phyloP scores from a whole-genome alignment of 1,140 invertebrate genomes.

The Pseudomyrmex gracilis region DNA sequence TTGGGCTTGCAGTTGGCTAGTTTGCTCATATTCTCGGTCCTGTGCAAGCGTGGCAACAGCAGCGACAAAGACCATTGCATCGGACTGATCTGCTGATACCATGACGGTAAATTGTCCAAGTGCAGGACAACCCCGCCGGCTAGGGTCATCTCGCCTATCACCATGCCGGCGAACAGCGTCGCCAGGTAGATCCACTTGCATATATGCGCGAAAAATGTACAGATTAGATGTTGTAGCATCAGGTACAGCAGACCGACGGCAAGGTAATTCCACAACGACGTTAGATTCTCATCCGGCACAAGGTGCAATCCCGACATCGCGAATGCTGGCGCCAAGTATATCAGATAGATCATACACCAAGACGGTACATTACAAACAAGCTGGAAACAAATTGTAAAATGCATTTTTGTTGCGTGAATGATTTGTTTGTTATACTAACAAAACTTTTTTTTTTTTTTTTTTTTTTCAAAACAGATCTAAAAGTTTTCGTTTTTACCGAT shows the following conservation, averaged over 20 bases:
- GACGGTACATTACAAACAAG: constrained; percentile 87
- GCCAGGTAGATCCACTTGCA: constrained; percentile 87
- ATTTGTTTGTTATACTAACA: neutral
- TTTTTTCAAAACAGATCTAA: neutral
- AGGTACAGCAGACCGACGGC: constrained; percentile 91
- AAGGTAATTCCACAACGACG: constrained; percentile 81
- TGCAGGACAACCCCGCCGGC: constrained; percentile 91
- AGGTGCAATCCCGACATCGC: constrained; percentile 93
- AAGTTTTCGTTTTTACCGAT: neutral
- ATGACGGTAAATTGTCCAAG: constrained; percentile 89
- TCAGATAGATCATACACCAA: constrained; percentile 90
- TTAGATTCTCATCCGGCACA: constrained; percentile 80
- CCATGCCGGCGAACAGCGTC: constrained; percentile 87
- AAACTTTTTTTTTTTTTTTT: neutral
- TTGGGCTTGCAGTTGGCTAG: constrained; percentile 83
- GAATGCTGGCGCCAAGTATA: constrained; percentile 94
- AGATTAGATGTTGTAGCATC: constrained; percentile 89
- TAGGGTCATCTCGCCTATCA: constrained; percentile 88
- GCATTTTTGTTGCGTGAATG: neutral
- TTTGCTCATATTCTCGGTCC: constrained; percentile 85
- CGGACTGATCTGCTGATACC: constrained; percentile 89
- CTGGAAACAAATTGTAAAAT: constrained; percentile 80
- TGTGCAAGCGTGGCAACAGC: constrained; percentile 89
- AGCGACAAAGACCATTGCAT: constrained; percentile 91
- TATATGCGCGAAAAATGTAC: constrained; percentile 89